phyloP scores from a whole-genome alignment of 1,140 invertebrate species.

The Sarcophaga peregrina region DNA sequence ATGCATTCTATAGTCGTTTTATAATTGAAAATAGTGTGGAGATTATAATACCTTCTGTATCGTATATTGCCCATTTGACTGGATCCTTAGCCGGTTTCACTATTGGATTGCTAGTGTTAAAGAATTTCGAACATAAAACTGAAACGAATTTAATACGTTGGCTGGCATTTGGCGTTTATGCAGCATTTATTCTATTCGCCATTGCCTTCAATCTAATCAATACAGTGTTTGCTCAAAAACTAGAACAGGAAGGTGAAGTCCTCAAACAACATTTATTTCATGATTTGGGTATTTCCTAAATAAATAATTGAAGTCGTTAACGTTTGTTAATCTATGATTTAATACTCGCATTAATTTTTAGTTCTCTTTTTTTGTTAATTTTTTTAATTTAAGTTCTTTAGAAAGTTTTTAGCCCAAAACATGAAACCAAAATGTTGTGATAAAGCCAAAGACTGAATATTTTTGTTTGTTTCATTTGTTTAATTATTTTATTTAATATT shows the following conservation, averaged over 20 bases:
- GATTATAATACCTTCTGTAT: conserved; percentile 79
- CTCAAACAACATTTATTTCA: conserved; percentile 62
- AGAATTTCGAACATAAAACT: conserved; percentile 93
- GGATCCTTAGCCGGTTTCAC: conserved; percentile 90
- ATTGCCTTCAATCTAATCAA: conserved; percentile 91
- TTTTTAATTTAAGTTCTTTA: background rate
- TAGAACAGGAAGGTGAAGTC: conserved; percentile 61
- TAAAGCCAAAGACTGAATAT: conserved; percentile 47
- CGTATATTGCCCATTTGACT: conserved; percentile 93
- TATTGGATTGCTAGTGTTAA: conserved; percentile 89
- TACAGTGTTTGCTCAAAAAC: conserved; percentile 67
- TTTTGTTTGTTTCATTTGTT: background rate
- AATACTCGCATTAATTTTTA: conserved; percentile 12
- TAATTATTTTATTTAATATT: too few relatives aligned
- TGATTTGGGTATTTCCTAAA: conserved; percentile 58
- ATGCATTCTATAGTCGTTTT: conserved; percentile 92
- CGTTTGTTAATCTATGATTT: background rate
- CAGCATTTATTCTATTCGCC: conserved; percentile 90
- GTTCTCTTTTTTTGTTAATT: background rate
- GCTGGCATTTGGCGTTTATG: conserved; percentile 91
- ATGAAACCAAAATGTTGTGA: conserved; percentile 46
- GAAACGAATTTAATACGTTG: conserved; percentile 94
- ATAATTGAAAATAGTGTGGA: conserved; percentile 70
- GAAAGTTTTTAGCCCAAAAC: conserved; percentile 38
- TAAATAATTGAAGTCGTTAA: background rate